phyloP scores from a whole-genome alignment of 2,113 vertebrate genomes.

The Tupaia chinensis region DNA sequence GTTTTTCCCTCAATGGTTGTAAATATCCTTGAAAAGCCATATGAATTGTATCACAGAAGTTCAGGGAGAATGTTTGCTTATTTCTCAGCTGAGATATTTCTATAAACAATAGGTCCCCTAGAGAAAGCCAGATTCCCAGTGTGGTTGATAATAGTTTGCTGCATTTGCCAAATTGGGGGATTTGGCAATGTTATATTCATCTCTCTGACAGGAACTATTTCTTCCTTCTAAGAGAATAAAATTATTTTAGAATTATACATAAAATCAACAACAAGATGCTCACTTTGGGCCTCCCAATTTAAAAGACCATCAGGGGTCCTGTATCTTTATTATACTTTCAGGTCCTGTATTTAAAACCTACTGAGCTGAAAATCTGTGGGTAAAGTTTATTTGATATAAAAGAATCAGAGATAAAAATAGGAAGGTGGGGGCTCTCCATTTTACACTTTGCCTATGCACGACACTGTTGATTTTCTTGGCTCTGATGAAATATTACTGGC shows the following conservation, averaged over 20 bases:
- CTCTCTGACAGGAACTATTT: conserved; percentile 48
- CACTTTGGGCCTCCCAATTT: background rate
- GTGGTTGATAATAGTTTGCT: conserved; percentile 67
- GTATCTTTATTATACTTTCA: background rate
- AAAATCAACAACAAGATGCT: conserved; percentile 33
- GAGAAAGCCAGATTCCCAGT: conserved; percentile 73
- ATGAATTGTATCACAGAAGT: conserved; percentile 77
- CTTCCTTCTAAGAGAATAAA: conserved; percentile 41
- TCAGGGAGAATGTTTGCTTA: conserved; percentile 75
- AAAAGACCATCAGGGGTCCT: background rate
- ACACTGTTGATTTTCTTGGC: background rate
- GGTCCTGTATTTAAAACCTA: background rate
- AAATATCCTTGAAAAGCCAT: conserved; percentile 71
- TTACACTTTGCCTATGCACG: background rate
- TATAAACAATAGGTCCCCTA: conserved; percentile 74
- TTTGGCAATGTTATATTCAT: conserved; percentile 68
- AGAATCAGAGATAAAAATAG: background rate
- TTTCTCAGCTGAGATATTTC: conserved; percentile 78
- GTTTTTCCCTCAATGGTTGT: conserved; percentile 70
- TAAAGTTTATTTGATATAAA: background rate
- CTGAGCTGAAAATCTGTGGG: background rate
- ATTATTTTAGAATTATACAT: conserved; percentile 47
- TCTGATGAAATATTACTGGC: background rate
- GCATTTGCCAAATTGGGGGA: conserved; percentile 62
- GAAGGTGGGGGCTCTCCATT: background rate